Evolutionary conservation across 2,888 invertebrate genomes (phyloP).

Genomic region (Hyles lineata): DNA sequence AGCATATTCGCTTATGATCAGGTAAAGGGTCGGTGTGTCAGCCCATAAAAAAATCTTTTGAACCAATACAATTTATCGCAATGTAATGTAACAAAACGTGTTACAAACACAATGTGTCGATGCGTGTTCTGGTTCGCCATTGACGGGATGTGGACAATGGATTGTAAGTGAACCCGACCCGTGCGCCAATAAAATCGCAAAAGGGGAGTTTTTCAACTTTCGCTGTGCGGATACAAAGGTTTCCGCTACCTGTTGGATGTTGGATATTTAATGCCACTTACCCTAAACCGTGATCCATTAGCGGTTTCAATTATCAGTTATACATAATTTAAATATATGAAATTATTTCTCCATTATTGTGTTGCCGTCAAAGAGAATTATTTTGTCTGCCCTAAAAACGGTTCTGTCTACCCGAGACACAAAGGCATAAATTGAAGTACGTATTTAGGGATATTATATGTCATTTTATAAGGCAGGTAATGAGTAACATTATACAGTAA

Average conservation of each 20-base stretch:
- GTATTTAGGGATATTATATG: not conserved
- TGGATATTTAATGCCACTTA: slow-evolving; percentile 48
- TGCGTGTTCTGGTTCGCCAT: slow-evolving; percentile 29
- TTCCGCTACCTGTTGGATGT: slow-evolving; percentile 55
- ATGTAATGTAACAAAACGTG: not conserved
- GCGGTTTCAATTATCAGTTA: no score
- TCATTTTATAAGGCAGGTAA: not conserved
- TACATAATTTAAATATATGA: no score
- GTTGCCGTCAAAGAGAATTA: no score
- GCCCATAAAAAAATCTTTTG: not conserved
- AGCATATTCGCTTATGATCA: not conserved
- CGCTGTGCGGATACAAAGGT: slow-evolving; percentile 33
- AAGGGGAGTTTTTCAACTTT: slow-evolving; percentile 37
- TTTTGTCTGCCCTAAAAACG: no score
- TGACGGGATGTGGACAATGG: slow-evolving; percentile 31
- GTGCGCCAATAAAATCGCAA: slow-evolving; percentile 36
- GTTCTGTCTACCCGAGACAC: no score
- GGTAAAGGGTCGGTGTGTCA: not conserved
- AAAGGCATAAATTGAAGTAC: no score
- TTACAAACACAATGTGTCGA: not conserved
- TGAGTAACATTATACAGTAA: not conserved
- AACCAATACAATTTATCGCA: slow-evolving; percentile 19
- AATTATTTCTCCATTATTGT: no score
- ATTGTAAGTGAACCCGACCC: slow-evolving; percentile 37
- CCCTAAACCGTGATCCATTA: not conserved